A percentile compares a stretch with the other conserved stretches of the same genome.
These are phyloP conservation scores for Acholoe squamosa DNA, from an alignment of 2,888 invertebrate species.

Conservation along the genomic window DNA sequence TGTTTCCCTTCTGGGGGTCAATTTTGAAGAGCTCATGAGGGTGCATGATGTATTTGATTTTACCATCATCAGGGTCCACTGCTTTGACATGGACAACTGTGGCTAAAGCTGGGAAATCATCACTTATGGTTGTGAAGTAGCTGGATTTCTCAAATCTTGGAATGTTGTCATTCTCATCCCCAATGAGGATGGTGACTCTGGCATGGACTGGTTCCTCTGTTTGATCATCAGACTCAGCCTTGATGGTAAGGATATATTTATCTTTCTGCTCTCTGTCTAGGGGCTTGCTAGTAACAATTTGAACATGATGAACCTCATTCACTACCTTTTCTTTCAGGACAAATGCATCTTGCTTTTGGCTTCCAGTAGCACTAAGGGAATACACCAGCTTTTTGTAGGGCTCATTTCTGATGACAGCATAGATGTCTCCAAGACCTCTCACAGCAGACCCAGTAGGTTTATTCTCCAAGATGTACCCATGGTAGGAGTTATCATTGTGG, in stretches of 20 bases:
- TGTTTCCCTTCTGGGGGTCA: conserved; percentile 61
- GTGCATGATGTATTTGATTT: conserved; percentile 64
- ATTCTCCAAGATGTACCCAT: conserved; percentile 69
- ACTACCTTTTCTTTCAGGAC: conserved; percentile 63
- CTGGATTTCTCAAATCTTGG: conserved; percentile 65
- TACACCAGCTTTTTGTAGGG: conserved; percentile 39
- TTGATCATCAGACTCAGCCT: conserved; percentile 68
- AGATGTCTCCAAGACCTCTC: conserved; percentile 65
- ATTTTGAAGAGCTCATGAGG: conserved; percentile 66
- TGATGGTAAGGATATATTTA: conserved; percentile 89
- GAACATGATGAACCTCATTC: conserved; percentile 45
- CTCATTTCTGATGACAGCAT: conserved; percentile 49
- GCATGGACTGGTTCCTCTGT: conserved; percentile 89
- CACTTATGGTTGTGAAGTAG: conserved; percentile 66
- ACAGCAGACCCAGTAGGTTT: conserved; percentile 64
- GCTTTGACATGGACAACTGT: conserved; percentile 65
- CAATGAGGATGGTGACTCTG: conserved; percentile 65
- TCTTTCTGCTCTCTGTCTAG: conserved; percentile 91
- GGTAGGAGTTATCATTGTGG: conserved; percentile 65
- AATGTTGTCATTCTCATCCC: conserved; percentile 68
- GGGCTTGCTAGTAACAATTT: conserved; percentile 84
- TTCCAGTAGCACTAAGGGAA: conserved; percentile 64
- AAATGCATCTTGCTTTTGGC: conserved; percentile 63
- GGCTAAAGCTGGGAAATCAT: conserved; percentile 60
- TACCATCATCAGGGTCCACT: conserved; percentile 66